Evolutionary conservation across 2,113 vertebrate genomes (phyloP), one percentile per base, ranked within the genome.

Genomic region (Cyprinodon tularosa): DNA sequence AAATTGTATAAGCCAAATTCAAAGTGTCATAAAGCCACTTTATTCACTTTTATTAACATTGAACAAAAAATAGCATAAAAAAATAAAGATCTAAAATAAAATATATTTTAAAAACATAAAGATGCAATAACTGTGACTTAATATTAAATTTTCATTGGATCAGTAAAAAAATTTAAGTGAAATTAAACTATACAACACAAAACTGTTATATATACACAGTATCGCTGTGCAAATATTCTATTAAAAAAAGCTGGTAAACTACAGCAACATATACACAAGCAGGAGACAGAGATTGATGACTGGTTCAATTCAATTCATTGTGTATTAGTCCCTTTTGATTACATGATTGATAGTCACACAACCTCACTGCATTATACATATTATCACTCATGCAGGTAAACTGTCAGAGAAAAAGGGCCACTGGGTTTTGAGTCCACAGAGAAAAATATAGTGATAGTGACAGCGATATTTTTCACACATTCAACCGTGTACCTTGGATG

Each of bases 351-450:
- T 84, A 72, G 53, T 60, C 77, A 73, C 67, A 48, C 44, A 80
- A 62, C 84, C 76, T 85, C 85, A 72, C 59, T 63, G 76, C 77
- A 78, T 90, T 85, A 89, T 88, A 75, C 86, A 75, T 68, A 78
- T 78, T 85, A 91, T 91, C 88, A 80, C 57, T 91, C 84, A 83
- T 73, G 60, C 70, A 61, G 72, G 71, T 61, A 76, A 84, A 80
- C 79, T 80, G 85, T 90, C 78, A 71, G 71, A 71, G 47, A 86
- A 77, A 83, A 59, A 50, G 36, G 63, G 37, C 78, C 65, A 62
- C 72, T 64, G 81, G 76, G 74, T 50, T 66, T 66, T 20, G 29
- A 73, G 53, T 77, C 74, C 62, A 22, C 12, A 10, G 20, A 60
- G 38, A 88, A 74, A 80, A 77, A 85, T 78, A 71, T 37, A 15